Base-by-base conservation (phyloP, 1,140 invertebrate genomes). In the Brachionus paranguensis region DNA sequence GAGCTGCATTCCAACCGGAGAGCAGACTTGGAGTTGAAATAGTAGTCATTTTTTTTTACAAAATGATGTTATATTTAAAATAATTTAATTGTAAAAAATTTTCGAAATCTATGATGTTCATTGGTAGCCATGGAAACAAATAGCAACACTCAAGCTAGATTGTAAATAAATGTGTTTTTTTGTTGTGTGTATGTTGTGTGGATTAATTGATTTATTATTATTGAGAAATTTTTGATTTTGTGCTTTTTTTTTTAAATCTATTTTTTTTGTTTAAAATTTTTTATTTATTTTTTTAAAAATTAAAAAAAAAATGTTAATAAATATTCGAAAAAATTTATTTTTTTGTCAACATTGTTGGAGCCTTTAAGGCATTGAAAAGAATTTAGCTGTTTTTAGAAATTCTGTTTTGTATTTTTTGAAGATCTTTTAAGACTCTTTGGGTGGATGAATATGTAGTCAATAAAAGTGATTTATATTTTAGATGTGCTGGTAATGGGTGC, bases 31-130 rank as follows among this genome's bases (percentile, higher is more conserved):
- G 68, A 72, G 41, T 11, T 72, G 37, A 37, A 37, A 37, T 41
- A 29, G 4, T 1, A 72, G n/a, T 72, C n/a, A 43, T 43, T 29
- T 29, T 68, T 33, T 72, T 10, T 17, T 41, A 2, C 12, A 17
- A 43, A 72, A 72, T 20, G 43, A 17, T 43, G n/a, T 41, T 41
- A 6, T 37, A 53, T 53, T 60, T 20, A 60, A 72, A 72, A 20
- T 72, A 41, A 72, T 72, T 72, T 72, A 72, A 72, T 72, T 72
- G 29, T 68, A 68, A 37, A 68, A 37, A 33, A 33, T 68, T 68
- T 60, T 60, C 20, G 53, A 3, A 24, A 8, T 60, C 33, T 37
- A 37, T 37, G 33, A 37, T 24, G 20, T 60, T 60, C 53, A 60
- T 60, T 8, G 10, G 53, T 60, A 20, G 1, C 53, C 1, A 37